Base-by-base conservation (phyloP, 2,888 invertebrate genomes). In the Hyppa rectilinea region DNA sequence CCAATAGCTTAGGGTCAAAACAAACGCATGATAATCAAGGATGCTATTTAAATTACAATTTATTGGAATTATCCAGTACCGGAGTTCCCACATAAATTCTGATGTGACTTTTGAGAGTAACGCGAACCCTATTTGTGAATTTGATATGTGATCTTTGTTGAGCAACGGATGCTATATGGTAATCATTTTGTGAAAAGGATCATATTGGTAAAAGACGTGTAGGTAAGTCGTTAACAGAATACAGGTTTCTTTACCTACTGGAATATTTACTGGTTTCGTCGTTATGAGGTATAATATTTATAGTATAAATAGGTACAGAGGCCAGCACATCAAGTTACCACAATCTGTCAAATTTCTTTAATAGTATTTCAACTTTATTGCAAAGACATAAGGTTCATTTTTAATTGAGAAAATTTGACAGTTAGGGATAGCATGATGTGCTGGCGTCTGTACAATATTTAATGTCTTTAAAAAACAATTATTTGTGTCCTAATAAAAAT, bases 11-110 rank as follows among this genome's bases (percentile, higher is more conserved):
- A 60, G 76, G 78, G 82, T 75, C 81, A 82, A 85, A 85, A 84
- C 80, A 80, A 81, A 75, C 82, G 75, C 81, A 65, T 38, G 65
- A 76, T 79, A 79, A 78, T 76, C 67, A 65, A 83, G 80, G 78
- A 87, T 85, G 84, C 80, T 83, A 80, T 83, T 85, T 85, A 85
- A 86, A 87, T 85, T 83, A 82, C 72, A 70, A 78, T 85, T 84
- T 82, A 81, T 85, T 85, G 80, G 34, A 69, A 76, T 76, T 70
- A 61, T 60, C 65, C 68, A 10, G 70, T 38, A 29, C 63, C 64
- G 20, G 55, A 61, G 62, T 91, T 91, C 92, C 91, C 92, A 92
- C 90, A 88, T 83, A 78, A 86, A 87, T 90, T 81, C 67, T 67
- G 49, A 23, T 65, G 68, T 69, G 63, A 76, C 75, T 71, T 76